phyloP scores from a whole-genome alignment of 2,113 vertebrate species.

The Oncorhynchus clarkii region DNA sequence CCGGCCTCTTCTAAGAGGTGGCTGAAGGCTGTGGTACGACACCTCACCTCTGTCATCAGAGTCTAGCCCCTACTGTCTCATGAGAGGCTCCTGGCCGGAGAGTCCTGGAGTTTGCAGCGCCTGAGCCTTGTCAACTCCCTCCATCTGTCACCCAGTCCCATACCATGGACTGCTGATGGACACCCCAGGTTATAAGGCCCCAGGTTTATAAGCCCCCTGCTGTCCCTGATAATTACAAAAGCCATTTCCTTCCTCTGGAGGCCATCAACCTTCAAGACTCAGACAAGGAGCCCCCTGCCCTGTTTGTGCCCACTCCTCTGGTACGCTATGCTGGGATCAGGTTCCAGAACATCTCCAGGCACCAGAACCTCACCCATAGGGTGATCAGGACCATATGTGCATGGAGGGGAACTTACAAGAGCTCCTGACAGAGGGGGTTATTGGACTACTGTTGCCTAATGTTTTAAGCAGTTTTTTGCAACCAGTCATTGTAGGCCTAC shows the following conservation, averaged over 20 bases:
- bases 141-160: conserved; percentile 1
- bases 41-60: neutral
- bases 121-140: conserved; percentile 18
- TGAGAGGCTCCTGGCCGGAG: neutral
- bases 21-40: conserved; percentile 8
- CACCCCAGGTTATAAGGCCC: conserved; percentile 5
- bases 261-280: conserved; percentile 16
- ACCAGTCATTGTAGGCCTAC: conserved; percentile 10
- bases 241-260: conserved; percentile 11
- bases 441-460: neutral
- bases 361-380: neutral
- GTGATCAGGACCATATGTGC: neutral
- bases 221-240: neutral
- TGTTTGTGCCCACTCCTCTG: neutral
- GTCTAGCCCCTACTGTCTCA: conserved; percentile 3
- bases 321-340: neutral
- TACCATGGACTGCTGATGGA: conserved; percentile 15
- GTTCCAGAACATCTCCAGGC: conserved; percentile 1
- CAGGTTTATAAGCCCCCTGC: neutral
- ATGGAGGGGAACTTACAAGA: conserved; percentile 4
- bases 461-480: neutral
- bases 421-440: neutral
- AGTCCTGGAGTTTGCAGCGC: conserved; percentile 17
- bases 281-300: neutral
- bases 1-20: conserved; percentile 11